A percentile compares a stretch with the other conserved stretches of the same genome.
Conservation (phyloP, 2,888 invertebrate genomes). For the Acleris holmiana region DNA sequence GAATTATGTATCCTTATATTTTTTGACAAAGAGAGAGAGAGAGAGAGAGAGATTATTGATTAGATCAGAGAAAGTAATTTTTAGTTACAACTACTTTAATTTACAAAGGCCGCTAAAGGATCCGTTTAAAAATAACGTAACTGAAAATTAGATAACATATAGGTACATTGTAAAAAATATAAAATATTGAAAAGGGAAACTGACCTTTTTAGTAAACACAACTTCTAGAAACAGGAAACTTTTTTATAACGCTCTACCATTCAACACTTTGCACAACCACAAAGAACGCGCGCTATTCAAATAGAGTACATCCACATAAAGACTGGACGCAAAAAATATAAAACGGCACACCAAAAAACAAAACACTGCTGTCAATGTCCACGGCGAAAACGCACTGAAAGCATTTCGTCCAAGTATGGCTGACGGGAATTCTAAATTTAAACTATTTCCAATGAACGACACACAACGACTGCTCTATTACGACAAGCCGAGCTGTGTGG, state of each 20-base stretch:
- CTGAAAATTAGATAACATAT: no score
- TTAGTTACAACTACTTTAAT: no score
- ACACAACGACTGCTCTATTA: conserved; percentile 67
- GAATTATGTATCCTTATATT: no score
- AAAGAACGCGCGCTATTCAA: background rate
- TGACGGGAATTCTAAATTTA: conserved; percentile 82
- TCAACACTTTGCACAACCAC: background rate
- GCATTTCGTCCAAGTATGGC: conserved; percentile 76
- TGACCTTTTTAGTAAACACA: no score
- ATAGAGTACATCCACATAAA: conserved; percentile 32
- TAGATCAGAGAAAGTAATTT: no score
- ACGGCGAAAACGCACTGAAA: conserved; percentile 67
- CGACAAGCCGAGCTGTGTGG: conserved; percentile 67
- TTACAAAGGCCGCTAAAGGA: no score
- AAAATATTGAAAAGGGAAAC: no score
- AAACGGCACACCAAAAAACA: conserved; percentile 45
- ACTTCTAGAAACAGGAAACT: background rate
- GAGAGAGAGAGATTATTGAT: no score
- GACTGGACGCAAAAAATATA: conserved; percentile 27
- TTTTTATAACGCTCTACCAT: background rate
- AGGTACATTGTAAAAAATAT: no score
- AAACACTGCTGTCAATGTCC: conserved; percentile 58
- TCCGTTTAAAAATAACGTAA: no score
- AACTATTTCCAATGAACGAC: conserved; percentile 77
- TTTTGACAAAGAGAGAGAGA: no score